phyloP scores from a whole-genome alignment of 2,113 vertebrate genomes.

The Apodemus sylvaticus region DNA sequence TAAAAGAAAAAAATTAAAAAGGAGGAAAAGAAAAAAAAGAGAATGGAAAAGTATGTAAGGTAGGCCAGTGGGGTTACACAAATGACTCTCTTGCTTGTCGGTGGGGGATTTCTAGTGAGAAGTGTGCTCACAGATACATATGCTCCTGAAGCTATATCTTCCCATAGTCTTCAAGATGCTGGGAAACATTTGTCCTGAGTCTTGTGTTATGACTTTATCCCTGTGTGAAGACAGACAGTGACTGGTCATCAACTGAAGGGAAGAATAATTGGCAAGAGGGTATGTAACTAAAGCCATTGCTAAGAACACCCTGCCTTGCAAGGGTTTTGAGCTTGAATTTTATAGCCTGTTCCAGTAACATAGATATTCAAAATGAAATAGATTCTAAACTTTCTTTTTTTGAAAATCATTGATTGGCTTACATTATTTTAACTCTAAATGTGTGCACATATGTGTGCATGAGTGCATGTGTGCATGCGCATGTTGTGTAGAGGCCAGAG shows the following conservation, averaged over 20 bases:
- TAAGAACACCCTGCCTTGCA: not conserved
- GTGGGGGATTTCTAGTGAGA: not conserved
- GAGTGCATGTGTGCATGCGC: not conserved
- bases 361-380: conserved; percentile 28
- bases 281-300: not conserved
- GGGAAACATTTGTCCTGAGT: not conserved
- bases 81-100: not conserved
- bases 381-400: conserved; percentile 2
- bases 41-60: not conserved
- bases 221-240: not conserved
- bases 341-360: not conserved
- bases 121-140: not conserved
- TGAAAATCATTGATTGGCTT: not conserved
- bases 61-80: not conserved
- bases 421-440: not conserved
- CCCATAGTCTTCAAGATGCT: not conserved
- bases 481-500: not conserved
- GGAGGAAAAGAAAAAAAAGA: not conserved
- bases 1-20: not conserved
- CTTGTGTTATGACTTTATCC: conserved; percentile 7
- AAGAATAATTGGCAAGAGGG: not conserved
- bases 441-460: not conserved
- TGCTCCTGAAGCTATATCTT: not conserved
- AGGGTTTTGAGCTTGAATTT: not conserved
- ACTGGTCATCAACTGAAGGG: not conserved